Conservation (phyloP, 2,113 vertebrate species). For the Telmatochromis sp. region DNA sequence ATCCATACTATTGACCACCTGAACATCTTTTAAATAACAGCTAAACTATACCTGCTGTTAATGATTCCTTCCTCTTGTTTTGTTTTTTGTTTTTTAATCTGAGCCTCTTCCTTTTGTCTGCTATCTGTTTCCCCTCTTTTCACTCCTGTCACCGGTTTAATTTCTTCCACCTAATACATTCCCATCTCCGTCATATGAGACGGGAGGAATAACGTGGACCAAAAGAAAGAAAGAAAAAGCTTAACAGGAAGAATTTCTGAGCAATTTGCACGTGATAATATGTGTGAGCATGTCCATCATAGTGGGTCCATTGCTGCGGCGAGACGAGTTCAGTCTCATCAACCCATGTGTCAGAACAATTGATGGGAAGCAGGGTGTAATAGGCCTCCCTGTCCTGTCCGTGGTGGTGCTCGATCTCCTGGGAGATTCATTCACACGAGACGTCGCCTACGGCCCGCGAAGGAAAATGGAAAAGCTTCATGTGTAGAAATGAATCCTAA, state of each 20-base stretch:
- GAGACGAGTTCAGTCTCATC: conserved; percentile 19
- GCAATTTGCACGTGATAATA: conserved; percentile 47
- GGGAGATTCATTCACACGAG: conserved; percentile 30
- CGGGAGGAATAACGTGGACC: not conserved
- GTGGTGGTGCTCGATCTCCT: not conserved
- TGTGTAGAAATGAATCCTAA: not conserved
- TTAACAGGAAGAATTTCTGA: not conserved
- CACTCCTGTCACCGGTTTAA: not conserved
- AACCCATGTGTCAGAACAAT: conserved; percentile 28
- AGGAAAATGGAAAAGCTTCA: conserved; percentile 4
- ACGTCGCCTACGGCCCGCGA: not conserved
- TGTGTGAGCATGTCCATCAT: conserved; percentile 33
- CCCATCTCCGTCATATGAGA: not conserved
- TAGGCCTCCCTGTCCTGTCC: conserved; percentile 33
- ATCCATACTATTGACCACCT: conserved; percentile 39
- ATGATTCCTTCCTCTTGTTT: not conserved
- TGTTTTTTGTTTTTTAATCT: not conserved
- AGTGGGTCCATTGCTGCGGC: not conserved
- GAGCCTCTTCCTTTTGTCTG: not conserved
- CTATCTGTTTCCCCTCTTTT: not conserved
- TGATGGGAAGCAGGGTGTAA: conserved; percentile 31
- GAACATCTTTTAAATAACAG: not conserved
- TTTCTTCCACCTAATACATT: not conserved
- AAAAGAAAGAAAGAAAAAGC: not conserved
- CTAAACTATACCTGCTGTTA: conserved; percentile 25